phyloP scores from a whole-genome alignment of 2,888 invertebrate species.

The Punctoribates punctum region DNA sequence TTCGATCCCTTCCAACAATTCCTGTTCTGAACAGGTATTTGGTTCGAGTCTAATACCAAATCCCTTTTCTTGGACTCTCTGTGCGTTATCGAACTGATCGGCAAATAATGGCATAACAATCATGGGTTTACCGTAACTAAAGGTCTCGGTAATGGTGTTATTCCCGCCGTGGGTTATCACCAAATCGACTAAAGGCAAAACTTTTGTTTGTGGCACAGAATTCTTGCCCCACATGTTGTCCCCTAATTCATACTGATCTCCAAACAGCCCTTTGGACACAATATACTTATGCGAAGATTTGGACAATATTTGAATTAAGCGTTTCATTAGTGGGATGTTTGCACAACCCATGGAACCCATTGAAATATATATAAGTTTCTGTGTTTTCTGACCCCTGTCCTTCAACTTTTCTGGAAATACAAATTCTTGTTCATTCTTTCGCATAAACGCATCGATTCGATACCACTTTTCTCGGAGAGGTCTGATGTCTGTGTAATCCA shows the following conservation, averaged over 20 bases:
- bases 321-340: constrained; percentile 28
- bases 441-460: neutral
- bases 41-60: constrained; percentile 31
- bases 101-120: neutral
- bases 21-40: neutral
- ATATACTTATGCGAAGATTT: constrained; percentile 37
- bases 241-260: constrained; percentile 22
- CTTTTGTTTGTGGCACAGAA: neutral
- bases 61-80: constrained; percentile 24
- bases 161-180: constrained; percentile 11
- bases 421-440: neutral
- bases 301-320: constrained; percentile 7
- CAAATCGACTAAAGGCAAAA: neutral
- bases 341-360: constrained; percentile 29
- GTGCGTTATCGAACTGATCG: constrained; percentile 23
- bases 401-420: neutral
- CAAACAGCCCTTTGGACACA: constrained; percentile 8
- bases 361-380: constrained; percentile 22
- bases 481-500: constrained; percentile 8
- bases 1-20: constrained; percentile 17
- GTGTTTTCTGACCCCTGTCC: neutral
- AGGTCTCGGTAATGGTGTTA: constrained; percentile 19
- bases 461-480: neutral
- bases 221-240: neutral
- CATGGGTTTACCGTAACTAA: constrained; percentile 27